Percentiles rank a stretch among this genome's conserved stretches.
Conservation (phyloP, 2,888 invertebrate species). For the Melitaea athalia region DNA sequence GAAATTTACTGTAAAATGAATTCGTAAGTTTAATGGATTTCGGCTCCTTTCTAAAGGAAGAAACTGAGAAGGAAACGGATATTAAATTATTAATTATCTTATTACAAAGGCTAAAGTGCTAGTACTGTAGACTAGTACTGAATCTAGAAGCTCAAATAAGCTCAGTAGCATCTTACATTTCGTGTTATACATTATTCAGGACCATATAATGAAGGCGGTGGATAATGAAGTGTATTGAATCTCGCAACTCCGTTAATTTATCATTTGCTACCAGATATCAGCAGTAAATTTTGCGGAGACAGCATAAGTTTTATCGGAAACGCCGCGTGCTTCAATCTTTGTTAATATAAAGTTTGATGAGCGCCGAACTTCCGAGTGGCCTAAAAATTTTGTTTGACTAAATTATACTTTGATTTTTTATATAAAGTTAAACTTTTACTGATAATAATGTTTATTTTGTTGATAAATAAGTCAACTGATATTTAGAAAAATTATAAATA, state of each 20-base stretch:
- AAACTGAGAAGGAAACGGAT: not conserved
- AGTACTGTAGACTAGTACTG: not conserved
- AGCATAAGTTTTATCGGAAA: conserved; percentile 63
- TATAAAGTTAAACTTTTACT: not conserved
- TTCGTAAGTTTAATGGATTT: too few species aligned
- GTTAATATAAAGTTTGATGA: conserved; percentile 57
- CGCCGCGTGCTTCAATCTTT: conserved; percentile 54
- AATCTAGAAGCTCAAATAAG: conserved; percentile 16
- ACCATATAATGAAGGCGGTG: conserved; percentile 29
- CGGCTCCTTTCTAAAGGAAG: too few species aligned
- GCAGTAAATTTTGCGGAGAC: conserved; percentile 57
- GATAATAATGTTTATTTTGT: not conserved
- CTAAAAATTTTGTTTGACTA: conserved; percentile 16
- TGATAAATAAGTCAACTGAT: not conserved
- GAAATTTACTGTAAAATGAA: too few species aligned
- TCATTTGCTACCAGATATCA: conserved; percentile 63
- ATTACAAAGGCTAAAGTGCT: not conserved
- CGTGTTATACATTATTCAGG: conserved; percentile 27
- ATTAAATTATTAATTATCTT: conserved; percentile 4
- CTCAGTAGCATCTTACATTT: conserved; percentile 22
- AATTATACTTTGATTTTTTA: not conserved
- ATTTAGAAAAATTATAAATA: not conserved
- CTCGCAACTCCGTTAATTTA: conserved; percentile 70
- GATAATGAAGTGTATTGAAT: conserved; percentile 57
- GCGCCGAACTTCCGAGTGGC: conserved; percentile 45